Percentiles rank a stretch among this genome's conserved stretches.
Evolutionary conservation across 2,888 invertebrate genomes (phyloP).

Genomic region (Philhelius pedissequus): DNA sequence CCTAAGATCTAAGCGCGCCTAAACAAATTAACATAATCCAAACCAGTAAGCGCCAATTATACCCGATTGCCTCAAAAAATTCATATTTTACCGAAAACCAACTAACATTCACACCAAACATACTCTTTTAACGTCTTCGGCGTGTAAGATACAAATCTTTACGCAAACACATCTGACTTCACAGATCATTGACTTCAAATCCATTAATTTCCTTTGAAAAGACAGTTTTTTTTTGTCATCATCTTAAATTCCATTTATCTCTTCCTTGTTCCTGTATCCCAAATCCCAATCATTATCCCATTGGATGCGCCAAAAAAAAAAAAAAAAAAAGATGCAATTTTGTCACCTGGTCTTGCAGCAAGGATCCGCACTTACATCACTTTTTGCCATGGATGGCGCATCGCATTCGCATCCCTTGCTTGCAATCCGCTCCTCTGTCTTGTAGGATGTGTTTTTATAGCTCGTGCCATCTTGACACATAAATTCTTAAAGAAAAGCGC

Average conservation of each 20-base stretch:
- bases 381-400: not conserved
- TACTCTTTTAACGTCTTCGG: conserved; percentile 9
- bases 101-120: conserved; percentile 9
- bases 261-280: conserved; percentile 63
- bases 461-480: conserved; percentile 66
- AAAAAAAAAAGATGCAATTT: conserved; percentile 38
- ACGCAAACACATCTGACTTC: conserved; percentile 59
- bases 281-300: conserved; percentile 26
- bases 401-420: conserved; percentile 19
- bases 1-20: too few relatives aligned
- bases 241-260: not conserved
- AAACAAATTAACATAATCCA: not conserved
- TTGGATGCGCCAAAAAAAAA: conserved; percentile 40
- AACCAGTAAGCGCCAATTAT: not conserved
- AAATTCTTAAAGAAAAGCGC: conserved; percentile 60
- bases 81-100: not conserved
- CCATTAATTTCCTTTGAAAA: conserved; percentile 39
- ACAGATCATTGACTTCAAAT: conserved; percentile 66
- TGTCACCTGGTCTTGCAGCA: conserved; percentile 51
- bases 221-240: not conserved
- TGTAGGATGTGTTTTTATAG: conserved; percentile 25
- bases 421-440: not conserved
- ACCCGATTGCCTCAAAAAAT: not conserved
- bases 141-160: not conserved
- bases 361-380: conserved; percentile 49